A percentile compares a stretch with the other conserved stretches of the same genome.
Evolutionary conservation across 2,888 invertebrate genomes (phyloP).

Genomic region (Dorcus hopei): DNA sequence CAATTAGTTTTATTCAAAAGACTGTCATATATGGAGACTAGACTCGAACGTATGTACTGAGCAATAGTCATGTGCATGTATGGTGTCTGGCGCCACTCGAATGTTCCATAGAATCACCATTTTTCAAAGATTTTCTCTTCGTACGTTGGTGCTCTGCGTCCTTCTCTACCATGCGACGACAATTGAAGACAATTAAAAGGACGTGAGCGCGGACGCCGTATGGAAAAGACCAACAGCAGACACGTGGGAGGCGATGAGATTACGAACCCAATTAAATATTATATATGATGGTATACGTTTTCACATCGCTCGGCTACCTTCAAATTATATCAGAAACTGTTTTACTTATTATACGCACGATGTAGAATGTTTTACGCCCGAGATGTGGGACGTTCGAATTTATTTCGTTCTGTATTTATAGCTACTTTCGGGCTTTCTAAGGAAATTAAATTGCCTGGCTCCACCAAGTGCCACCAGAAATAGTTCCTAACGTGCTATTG

Average conservation of each 20-base stretch:
- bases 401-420: no score
- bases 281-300: conserved; percentile 22
- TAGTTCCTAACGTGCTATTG: no score
- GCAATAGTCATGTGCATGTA: conserved; percentile 3
- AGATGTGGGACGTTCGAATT: no score
- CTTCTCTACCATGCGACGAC: background rate
- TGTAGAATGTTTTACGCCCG: no score
- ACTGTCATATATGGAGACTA: conserved; percentile 2
- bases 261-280: conserved; percentile 33
- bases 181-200: background rate
- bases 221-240: no score
- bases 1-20: conserved; percentile 3
- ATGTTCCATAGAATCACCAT: conserved; percentile 2
- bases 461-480: no score
- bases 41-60: background rate
- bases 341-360: no score
- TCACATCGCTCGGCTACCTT: background rate
- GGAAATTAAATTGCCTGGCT: no score
- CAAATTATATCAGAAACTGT: background rate
- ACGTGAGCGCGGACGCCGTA: conserved; percentile 8
- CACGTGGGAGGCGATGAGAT: conserved; percentile 31
- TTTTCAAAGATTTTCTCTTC: background rate
- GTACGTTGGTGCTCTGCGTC: background rate
- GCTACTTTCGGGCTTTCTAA: no score
- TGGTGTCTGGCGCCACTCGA: conserved; percentile 2